Base-by-base conservation (phyloP, 2,888 invertebrate genomes). In the Dicranocentrus wangi region DNA sequence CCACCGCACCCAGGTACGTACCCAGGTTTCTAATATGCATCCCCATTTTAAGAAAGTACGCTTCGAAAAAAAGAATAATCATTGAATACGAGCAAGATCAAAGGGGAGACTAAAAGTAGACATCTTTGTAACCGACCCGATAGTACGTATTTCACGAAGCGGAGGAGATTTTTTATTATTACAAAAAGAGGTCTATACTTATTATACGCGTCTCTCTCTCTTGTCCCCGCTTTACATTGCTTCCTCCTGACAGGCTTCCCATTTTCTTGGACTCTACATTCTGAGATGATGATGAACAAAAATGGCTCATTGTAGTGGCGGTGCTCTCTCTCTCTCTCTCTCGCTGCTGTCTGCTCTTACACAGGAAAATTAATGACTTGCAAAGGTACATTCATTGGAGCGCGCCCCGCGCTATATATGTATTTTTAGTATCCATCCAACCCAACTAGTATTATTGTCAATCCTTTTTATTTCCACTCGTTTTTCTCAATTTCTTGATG, bases 281-380 rank as follows among this genome's bases (percentile, higher is more conserved):
- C 10, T 32, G 32, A 32, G 32, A 42, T 39, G 19, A 42, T 21
- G 39, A 63, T 63, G 66, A 47, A 42, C 42, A 66, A 15, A 66
- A 66, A 66, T 43, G 27, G 23, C 43, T 17, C 47, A 58, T 17
- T 63, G n/a, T n/a, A n/a, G n/a, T 32, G 10, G 3, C 32, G 32
- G 3, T 32, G 32, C 32, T 32, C 32, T 32, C 10, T 7, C 32
- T 3, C 5, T 7, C 3, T 32, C 10, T 32, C 5, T 3, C 10
- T 7, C 10, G 32, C 3, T 32, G 32, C 32, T 32, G 32, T n/a
- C n/a, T n/a, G n/a, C n/a, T n/a, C n/a, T n/a, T n/a, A n/a, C n/a
- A n/a, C n/a, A n/a, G 32, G 32, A 32, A 32, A 32, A 32, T 32
- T 32, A 32, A 32, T 32, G 32, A 32, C 32, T 32, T 3, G 32